Evolutionary conservation across 2,888 invertebrate species (phyloP).

Genomic region (Podotricha telesiphe): DNA sequence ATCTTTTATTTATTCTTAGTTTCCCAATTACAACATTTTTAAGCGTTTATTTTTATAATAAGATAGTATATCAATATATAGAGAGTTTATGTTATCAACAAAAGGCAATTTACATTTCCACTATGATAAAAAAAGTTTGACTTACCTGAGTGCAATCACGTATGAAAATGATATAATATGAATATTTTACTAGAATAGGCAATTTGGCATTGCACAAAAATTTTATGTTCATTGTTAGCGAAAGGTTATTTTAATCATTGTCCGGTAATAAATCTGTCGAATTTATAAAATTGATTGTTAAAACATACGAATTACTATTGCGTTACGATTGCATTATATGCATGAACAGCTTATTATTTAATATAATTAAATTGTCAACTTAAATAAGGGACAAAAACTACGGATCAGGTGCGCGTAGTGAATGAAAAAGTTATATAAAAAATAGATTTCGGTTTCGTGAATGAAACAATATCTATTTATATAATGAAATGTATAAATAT

Average conservation of each 20-base stretch:
- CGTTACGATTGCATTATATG: no score
- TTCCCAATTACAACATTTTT: no score
- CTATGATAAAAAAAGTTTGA: slow-evolving; percentile 5
- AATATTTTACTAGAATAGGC: slow-evolving; percentile 35
- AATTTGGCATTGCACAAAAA: slow-evolving; percentile 23
- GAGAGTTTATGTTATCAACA: no score
- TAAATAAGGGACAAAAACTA: no score
- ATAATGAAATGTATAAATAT: neutral
- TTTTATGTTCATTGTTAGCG: slow-evolving; percentile 20
- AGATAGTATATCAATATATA: no score
- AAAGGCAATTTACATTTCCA: neutral
- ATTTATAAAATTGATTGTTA: neutral
- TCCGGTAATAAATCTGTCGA: neutral
- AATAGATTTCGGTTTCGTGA: neutral
- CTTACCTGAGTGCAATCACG: slow-evolving; percentile 14
- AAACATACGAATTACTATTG: no score
- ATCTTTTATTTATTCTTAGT: no score
- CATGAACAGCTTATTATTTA: no score
- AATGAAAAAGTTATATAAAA: no score
- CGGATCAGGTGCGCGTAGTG: no score
- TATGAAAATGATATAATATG: slow-evolving; percentile 32
- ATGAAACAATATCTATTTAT: neutral
- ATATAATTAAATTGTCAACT: no score
- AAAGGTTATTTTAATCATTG: slow-evolving; percentile 6
- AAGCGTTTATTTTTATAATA: no score